Evolutionary conservation across 2,113 vertebrate species (phyloP).

Genomic region (Tupaia tana): DNA sequence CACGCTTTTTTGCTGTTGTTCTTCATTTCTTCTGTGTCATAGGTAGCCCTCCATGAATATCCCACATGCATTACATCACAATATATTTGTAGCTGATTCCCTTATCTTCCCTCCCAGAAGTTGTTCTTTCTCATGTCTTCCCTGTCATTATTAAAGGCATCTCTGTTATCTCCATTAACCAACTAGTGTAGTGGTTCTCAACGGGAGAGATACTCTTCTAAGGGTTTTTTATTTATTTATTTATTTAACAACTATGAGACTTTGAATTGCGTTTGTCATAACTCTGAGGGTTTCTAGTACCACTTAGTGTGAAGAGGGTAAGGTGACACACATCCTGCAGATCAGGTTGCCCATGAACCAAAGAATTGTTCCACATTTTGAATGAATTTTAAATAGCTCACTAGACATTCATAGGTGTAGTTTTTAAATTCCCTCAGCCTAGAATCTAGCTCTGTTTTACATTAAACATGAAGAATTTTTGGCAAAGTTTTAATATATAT

Average conservation of each 20-base stretch:
- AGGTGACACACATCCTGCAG: neutral
- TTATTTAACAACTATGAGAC: neutral
- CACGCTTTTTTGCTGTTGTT: neutral
- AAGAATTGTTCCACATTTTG: neutral
- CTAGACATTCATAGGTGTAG: neutral
- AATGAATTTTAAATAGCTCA: neutral
- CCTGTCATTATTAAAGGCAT: neutral
- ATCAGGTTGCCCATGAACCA: neutral
- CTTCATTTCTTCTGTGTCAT: neutral
- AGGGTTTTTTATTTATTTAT: neutral
- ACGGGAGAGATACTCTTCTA: neutral
- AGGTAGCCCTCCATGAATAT: neutral
- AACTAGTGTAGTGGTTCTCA: neutral
- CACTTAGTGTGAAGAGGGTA: neutral
- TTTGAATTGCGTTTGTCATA: neutral
- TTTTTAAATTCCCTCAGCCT: neutral
- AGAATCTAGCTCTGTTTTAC: slow-evolving; percentile 26
- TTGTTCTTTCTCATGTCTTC: neutral
- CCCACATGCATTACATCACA: neutral
- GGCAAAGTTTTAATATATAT: slow-evolving; percentile 16
- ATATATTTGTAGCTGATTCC: neutral
- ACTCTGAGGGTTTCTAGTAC: neutral
- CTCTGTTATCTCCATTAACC: neutral
- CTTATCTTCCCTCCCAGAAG: neutral
- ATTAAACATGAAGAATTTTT: slow-evolving; percentile 38